These are phyloP conservation scores for Polyommatus iphigenia DNA, from an alignment of 2,888 invertebrate species.

Conservation along the genomic window DNA sequence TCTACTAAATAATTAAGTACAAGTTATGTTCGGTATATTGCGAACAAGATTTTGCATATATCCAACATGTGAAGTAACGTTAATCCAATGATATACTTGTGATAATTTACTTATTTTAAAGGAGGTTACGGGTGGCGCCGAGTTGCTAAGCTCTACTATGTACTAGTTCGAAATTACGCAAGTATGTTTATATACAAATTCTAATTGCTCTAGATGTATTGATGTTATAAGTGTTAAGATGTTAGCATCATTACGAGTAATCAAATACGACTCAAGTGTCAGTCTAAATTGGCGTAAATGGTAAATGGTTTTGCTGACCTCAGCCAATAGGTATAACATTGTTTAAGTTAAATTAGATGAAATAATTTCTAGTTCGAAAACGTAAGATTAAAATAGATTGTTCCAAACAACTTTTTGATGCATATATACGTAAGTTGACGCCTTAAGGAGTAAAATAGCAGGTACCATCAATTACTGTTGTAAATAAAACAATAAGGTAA, in stretches of 20 bases:
- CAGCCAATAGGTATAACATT: background rate
- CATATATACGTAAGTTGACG: too few species aligned
- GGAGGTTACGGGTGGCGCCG: conserved; percentile 51
- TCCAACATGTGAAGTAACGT: conserved; percentile 43
- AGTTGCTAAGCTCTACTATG: conserved; percentile 61
- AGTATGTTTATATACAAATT: conserved; percentile 38
- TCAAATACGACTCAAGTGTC: background rate
- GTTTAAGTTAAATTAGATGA: too few species aligned
- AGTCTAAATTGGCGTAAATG: background rate
- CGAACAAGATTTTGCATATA: conserved; percentile 25
- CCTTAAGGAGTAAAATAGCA: background rate
- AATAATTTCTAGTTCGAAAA: too few species aligned
- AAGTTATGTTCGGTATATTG: conserved; percentile 20
- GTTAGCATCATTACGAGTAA: conserved; percentile 24
- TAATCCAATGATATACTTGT: conserved; percentile 47
- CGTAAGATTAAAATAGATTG: too few species aligned
- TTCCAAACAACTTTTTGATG: too few species aligned
- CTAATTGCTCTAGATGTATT: conserved; percentile 11
- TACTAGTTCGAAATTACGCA: conserved; percentile 64
- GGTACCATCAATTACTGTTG: too few species aligned
- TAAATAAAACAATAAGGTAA: too few species aligned
- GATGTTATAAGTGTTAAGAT: background rate
- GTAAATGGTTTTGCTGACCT: background rate
- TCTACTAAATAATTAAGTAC: background rate
- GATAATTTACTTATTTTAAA: conserved; percentile 58